These are phyloP conservation scores for Platyscapa corneri DNA, from an alignment of 1,140 invertebrate species.

Conservation along the genomic window DNA sequence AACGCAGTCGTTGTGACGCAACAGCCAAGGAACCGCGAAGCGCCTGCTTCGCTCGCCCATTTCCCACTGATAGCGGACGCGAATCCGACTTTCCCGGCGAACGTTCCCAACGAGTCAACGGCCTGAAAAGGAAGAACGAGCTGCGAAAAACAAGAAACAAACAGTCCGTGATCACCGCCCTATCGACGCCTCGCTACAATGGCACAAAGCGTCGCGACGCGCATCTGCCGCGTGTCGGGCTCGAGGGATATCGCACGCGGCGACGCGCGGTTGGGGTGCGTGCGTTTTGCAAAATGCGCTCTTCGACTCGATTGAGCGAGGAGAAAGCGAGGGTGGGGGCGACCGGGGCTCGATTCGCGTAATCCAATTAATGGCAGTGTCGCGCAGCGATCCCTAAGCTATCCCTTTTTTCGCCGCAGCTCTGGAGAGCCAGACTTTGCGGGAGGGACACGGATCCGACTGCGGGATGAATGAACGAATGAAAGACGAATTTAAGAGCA, in stretches of 20 bases:
- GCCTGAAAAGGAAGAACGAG: too few species aligned
- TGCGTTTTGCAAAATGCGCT: background rate
- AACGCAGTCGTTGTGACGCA: too few species aligned
- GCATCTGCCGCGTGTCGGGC: background rate
- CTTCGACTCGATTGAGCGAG: background rate
- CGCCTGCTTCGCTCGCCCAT: too few species aligned
- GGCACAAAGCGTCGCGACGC: background rate
- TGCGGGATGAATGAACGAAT: background rate
- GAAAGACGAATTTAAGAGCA: too few species aligned
- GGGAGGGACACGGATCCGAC: background rate
- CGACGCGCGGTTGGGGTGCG: background rate
- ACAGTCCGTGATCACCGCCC: background rate
- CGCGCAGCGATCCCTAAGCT: background rate
- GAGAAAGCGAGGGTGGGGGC: background rate
- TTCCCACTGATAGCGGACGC: too few species aligned
- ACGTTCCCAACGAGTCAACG: too few species aligned
- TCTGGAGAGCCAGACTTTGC: background rate
- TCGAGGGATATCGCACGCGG: background rate
- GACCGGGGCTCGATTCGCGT: background rate
- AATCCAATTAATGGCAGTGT: conserved; percentile 40
- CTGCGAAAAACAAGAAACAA: too few species aligned
- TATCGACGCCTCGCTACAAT: background rate
- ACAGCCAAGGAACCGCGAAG: too few species aligned
- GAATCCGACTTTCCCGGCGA: too few species aligned
- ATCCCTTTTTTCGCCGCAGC: background rate